Evolutionary conservation across 2,113 vertebrate species (phyloP), one percentile per base, ranked within the genome.

Genomic region (Empidonax alnorum): DNA sequence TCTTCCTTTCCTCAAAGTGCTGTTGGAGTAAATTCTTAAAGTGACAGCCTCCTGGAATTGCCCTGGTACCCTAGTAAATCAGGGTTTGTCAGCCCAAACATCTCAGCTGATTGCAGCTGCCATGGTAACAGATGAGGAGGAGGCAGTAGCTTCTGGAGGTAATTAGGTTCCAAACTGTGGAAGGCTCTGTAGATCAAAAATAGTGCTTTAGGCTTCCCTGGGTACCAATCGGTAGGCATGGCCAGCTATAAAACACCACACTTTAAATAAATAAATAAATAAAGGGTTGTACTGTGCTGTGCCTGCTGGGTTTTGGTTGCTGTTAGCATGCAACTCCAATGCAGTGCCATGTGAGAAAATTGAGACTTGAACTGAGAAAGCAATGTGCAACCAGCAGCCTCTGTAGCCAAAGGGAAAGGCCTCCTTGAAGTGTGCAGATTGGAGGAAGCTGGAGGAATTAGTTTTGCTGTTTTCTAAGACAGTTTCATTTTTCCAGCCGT

Each of bases 141-240:
- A 91, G 82, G 87, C 52, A 80, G 75, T 84, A 53, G 46, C 73
- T 96, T 95, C 78, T 87, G 84, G 79, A 94, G 55, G 63, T 87
- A 91, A 83, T 96, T 87, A 87, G 71, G 50, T 94, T 94, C 74
- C 67, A 62, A 87, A 82, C 16, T 0, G 0, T 39, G 30, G 81
- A 94, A 94, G 58, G 63, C 93, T 93, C 59, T 73, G 50, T 87
- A 93, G 84, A 87, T 85, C 67, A 96, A 83, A 93, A 96, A 21
- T 28, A 82, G 66, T 83, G 78, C 81, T 68, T 75, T 42, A 89
- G 69, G 62, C 84, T 55, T 95, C 93, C 82, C 80, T 0, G 1
- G 49, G n/a, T 92, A 84, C 61, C 80, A 68, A 2, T 30, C 66
- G 77, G 66, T 82, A 83, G 33, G 84, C 2, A 0, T 71, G 84